phyloP scores from a whole-genome alignment of 2,113 vertebrate genomes.

The Lophotis ruficrista region DNA sequence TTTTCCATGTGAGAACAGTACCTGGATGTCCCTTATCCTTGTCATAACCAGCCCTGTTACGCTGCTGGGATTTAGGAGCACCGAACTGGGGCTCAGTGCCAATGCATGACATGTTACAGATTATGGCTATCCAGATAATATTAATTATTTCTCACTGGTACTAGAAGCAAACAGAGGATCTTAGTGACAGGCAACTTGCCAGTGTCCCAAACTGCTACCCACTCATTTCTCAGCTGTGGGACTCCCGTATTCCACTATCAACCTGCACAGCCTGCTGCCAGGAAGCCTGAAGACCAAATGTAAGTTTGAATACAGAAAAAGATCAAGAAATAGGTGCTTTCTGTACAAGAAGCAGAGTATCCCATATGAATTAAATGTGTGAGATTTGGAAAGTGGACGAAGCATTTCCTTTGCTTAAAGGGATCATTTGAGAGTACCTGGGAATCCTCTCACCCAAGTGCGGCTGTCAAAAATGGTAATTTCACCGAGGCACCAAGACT shows the following conservation, averaged over 20 bases:
- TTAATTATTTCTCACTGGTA: not conserved
- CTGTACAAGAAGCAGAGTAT: not conserved
- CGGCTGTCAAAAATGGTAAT: not conserved
- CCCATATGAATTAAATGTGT: not conserved
- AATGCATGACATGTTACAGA: not conserved
- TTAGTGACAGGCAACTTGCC: conserved; percentile 3
- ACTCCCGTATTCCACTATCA: not conserved
- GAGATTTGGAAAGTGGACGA: not conserved
- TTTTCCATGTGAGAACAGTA: not conserved
- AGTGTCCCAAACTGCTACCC: not conserved
- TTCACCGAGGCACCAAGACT: not conserved
- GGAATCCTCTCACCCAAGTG: not conserved
- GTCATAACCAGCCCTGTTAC: not conserved
- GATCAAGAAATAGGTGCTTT: not conserved
- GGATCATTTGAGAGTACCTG: not conserved
- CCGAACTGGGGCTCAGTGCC: not conserved
- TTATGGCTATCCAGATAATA: not conserved
- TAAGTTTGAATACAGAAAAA: conserved; percentile 19
- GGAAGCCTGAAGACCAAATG: conserved; percentile 31
- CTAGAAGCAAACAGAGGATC: not conserved
- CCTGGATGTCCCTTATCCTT: not conserved
- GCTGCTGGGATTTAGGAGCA: not conserved
- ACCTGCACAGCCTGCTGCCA: not conserved
- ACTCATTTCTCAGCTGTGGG: conserved; percentile 20
- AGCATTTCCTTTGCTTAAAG: not conserved